These are phyloP conservation scores for Encarsia formosa DNA, from an alignment of 2,888 invertebrate species.

Conservation along the genomic window DNA sequence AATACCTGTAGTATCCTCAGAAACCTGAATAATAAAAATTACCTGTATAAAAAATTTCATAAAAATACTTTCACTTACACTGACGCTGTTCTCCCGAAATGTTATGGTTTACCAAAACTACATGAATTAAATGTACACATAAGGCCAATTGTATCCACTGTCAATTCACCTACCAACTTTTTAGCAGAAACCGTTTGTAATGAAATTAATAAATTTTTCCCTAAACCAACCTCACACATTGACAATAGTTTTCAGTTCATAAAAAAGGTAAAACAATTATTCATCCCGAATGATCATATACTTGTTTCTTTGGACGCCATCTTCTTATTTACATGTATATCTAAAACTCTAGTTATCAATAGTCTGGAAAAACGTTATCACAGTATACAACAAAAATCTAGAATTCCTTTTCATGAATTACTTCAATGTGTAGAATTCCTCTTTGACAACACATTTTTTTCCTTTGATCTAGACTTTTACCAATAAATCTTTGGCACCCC, in stretches of 20 bases:
- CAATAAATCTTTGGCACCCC: background rate
- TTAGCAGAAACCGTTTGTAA: no score
- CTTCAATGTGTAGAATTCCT: background rate
- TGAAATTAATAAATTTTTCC: no score
- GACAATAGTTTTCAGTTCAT: background rate
- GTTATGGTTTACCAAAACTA: background rate
- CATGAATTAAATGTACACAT: background rate
- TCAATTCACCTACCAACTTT: no score
- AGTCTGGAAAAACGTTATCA: background rate
- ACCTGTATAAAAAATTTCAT: no score
- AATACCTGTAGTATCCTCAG: no score
- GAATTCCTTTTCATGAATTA: background rate
- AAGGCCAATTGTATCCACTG: background rate
- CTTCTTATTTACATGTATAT: background rate
- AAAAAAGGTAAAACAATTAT: background rate
- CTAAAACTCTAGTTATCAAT: background rate
- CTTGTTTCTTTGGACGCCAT: background rate
- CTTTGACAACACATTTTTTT: background rate
- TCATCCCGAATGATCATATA: background rate
- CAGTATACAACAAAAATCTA: background rate
- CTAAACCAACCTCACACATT: no score
- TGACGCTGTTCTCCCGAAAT: background rate
- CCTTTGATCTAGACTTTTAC: background rate
- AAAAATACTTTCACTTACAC: no score
- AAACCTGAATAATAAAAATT: no score